Base-by-base conservation (phyloP, 1,140 invertebrate species). In the Lepidurus arcticus region DNA sequence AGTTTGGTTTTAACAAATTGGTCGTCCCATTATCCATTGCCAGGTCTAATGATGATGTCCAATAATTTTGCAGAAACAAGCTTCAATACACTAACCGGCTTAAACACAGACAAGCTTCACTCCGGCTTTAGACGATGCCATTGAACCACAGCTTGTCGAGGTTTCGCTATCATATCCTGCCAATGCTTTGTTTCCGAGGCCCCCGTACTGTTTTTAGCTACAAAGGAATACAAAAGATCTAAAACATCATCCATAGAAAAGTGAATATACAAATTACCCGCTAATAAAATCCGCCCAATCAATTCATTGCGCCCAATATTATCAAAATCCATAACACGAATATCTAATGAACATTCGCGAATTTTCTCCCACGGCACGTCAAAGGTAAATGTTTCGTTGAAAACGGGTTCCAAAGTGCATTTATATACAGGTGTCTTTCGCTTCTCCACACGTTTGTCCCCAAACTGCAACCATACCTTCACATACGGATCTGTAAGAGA, bases 151-250 rank as follows among this genome's bases (percentile, higher is more conserved):
- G 93, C 95, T 86, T 97, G 94, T 79, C 94, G 87, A 2, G 95
- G 95, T 83, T 97, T 97, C 45, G 93, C 95, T 79, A 97, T 95
- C 95, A 97, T 97, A 83, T 97, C 95, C 82, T 95, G 93, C 94
- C 94, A 96, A 83, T 96, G 94, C 85, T 96, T 96, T 1, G 94
- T 94, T 84, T 96, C 95, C 13, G 92, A 92, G 10, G 94, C 94
- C 7, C 94, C 94, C 26, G 93, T 95, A 21, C 93, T 94, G 82
- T 94, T 95, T 87, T 95, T 95, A 73, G 93, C 94, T 94, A 87
- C 34, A 34, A 16, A 1, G 89, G 89, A 78, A 81, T 73, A 43
- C 73, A 73, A 42, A 47, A 78, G 42, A 73, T 21, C 44, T 11
- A 75, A 11, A 74, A 24, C 8, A 75, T 6, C 16, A 8, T 26